These are phyloP conservation scores for Cheirogaleus major DNA, from an alignment of 2,797 vertebrate species.

Conservation along the genomic window DNA sequence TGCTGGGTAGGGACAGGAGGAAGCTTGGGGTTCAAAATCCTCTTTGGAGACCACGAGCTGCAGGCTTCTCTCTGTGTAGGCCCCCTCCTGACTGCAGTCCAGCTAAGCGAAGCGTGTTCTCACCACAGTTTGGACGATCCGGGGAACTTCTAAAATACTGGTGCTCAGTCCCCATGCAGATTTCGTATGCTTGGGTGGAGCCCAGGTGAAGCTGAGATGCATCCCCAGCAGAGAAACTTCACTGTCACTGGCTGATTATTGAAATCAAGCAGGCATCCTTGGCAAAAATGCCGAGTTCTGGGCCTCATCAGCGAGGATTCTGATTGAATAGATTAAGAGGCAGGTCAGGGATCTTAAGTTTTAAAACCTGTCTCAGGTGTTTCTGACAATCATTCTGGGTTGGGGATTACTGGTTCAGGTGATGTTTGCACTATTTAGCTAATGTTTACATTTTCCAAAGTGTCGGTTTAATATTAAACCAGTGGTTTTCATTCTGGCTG, in stretches of 20 bases:
- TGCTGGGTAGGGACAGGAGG: slow-evolving; percentile 46
- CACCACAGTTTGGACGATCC: slow-evolving; percentile 47
- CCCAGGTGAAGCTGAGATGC: neutral
- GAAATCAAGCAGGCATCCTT: neutral
- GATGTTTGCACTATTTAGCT: neutral
- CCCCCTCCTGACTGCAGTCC: neutral
- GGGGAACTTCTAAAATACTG: neutral
- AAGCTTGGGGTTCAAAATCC: neutral
- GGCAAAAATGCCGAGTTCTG: neutral
- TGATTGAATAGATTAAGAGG: neutral
- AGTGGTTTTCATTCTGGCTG: slow-evolving; percentile 12
- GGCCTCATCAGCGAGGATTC: neutral
- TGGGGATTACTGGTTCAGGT: neutral
- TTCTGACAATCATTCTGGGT: neutral
- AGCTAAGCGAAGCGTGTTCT: slow-evolving; percentile 56
- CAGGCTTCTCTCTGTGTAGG: neutral
- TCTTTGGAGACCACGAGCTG: slow-evolving; percentile 37
- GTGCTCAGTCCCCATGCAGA: neutral
- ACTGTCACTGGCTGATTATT: neutral
- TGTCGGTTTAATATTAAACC: neutral
- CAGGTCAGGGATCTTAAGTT: neutral
- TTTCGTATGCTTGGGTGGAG: neutral
- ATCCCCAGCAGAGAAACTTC: too few relatives aligned
- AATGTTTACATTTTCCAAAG: neutral
- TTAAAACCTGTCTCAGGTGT: neutral